Base-by-base conservation (phyloP, 1,140 invertebrate genomes). In the Steinernema khuongi region DNA sequence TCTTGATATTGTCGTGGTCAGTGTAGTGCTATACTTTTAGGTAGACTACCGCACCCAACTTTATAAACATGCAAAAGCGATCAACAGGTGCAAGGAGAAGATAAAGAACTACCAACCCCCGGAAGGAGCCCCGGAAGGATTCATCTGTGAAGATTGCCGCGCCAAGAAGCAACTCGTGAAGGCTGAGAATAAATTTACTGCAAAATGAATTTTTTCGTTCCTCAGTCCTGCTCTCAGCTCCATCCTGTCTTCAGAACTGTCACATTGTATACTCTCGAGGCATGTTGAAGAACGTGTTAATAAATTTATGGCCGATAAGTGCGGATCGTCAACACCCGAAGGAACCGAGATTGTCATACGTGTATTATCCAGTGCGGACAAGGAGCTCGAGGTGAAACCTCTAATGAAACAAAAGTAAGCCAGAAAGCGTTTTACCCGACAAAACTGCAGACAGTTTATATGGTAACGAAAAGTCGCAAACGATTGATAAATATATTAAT, bases 171-270 rank as follows among this genome's bases (percentile, higher is more conserved):
- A 90, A 70, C 89, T 90, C 43, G 96, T 94, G 86, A 90, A 93
- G 81, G 96, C 96, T 89, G 96, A 99, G 71, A 98, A 99, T 87
- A 96, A 96, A 86, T 99, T 94, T 85, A 93, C 92, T 84, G 93
- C 96, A 28, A 98, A 97, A 89, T 82, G 89, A 88, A 85, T 85
- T 86, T 86, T 50, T 41, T 74, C 1, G 19, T 50, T 70, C 31
- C 74, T 18, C 17, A 33, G 36, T 22, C 60, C 0, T 17, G 68
- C 17, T 60, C n/a, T 69, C n/a, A 11, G n/a, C 11, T n/a, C 33
- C 26, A 70, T 31, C 11, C 50, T 7, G 26, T 60, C 67, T 74
- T 70, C 43, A 80, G 79, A 80, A 67, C 73, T 84, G 28, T 79
- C 81, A 18, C 83, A 84, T 67, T 84, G 80, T 41, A 43, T 79